These are phyloP conservation scores for Campodea augens DNA, from an alignment of 1,140 invertebrate species.

Conservation along the genomic window DNA sequence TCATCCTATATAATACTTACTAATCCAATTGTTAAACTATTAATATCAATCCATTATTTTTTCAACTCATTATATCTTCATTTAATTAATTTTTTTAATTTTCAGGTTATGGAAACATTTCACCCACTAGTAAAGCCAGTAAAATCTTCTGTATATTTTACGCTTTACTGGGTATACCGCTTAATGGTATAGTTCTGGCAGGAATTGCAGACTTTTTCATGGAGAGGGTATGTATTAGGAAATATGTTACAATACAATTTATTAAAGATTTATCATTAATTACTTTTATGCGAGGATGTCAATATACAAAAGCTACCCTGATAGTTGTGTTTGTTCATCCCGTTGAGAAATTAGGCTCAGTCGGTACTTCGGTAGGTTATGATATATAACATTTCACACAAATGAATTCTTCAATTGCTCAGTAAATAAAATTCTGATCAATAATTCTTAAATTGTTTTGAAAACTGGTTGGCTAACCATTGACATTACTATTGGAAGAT, in stretches of 20 bases:
- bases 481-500: no score
- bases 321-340: no score
- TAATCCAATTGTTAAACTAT: background rate
- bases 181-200: constrained; percentile 69
- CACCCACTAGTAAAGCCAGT: constrained; percentile 60
- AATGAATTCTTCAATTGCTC: no score
- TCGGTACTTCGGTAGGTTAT: no score
- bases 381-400: no score
- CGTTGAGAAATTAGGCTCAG: no score
- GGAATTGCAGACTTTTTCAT: constrained; percentile 63
- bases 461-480: no score
- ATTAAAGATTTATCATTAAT: no score
- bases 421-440: no score
- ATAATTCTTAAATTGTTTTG: no score
- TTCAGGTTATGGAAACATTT: constrained; percentile 69
- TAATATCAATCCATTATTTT: background rate
- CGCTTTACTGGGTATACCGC: constrained; percentile 80
- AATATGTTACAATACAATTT: background rate
- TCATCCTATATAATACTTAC: background rate
- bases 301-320: no score
- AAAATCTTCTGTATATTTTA: constrained; percentile 83
- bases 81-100: constrained; percentile 14
- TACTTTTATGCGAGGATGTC: no score
- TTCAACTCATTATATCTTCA: background rate
- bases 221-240: constrained; percentile 32